A percentile compares a stretch with the other conserved stretches of the same genome.
Conservation (phyloP, 2,113 vertebrate species). For the Lanius collurio region DNA sequence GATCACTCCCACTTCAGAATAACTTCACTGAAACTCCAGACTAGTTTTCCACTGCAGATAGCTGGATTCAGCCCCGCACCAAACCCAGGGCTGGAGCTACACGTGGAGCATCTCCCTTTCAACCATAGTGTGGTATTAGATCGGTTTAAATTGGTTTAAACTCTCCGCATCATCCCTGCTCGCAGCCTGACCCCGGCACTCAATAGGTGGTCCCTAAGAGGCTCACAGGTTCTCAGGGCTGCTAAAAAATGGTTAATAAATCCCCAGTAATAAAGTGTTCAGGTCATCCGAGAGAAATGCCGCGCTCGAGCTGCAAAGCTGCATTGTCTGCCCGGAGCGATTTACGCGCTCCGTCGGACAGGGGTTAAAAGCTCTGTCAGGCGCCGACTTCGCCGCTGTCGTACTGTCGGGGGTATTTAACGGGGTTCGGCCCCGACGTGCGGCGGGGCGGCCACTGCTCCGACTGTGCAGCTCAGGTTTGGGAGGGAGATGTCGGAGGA, state of each 20-base stretch:
- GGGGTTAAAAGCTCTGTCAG: slow-evolving; percentile 41
- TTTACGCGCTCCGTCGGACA: not conserved
- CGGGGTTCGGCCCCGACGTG: not conserved
- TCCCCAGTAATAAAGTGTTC: slow-evolving; percentile 15
- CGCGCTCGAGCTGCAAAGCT: not conserved
- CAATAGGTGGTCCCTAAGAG: slow-evolving; percentile 46
- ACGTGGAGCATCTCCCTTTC: not conserved
- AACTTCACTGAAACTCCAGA: not conserved
- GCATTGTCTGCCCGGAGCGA: not conserved
- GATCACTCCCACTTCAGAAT: not conserved
- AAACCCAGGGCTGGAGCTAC: not conserved
- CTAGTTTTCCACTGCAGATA: not conserved
- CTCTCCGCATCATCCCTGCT: not conserved
- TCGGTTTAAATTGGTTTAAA: slow-evolving; percentile 61
- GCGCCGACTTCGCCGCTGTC: not conserved
- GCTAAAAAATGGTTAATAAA: slow-evolving; percentile 37
- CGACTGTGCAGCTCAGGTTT: not conserved
- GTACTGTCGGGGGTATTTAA: not conserved
- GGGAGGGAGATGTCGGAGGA: not conserved
- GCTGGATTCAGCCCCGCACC: not conserved
- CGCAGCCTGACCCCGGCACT: not conserved
- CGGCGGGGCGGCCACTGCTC: not conserved
- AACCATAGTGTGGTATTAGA: not conserved
- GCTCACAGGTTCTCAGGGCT: slow-evolving; percentile 11
- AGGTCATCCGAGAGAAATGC: slow-evolving; percentile 14